A percentile compares a stretch with the other conserved stretches of the same genome.
These are phyloP conservation scores for Sturmia bella DNA, from an alignment of 2,888 invertebrate genomes.

Conservation along the genomic window DNA sequence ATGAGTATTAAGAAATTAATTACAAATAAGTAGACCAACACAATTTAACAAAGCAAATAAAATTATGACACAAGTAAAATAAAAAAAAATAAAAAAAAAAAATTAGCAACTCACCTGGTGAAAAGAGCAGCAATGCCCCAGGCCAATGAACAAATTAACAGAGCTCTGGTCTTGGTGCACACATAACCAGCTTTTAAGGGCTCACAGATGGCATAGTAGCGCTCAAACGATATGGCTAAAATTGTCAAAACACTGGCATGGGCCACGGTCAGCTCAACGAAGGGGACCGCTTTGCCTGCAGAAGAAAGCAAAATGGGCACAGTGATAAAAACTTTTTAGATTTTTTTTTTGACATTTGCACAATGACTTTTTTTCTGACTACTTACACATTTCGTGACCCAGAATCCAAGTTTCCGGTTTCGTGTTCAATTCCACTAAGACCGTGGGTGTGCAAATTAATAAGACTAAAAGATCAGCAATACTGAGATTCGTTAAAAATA, in stretches of 20 bases:
- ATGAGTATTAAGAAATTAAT: constrained; percentile 7
- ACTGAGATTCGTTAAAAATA: constrained; percentile 96
- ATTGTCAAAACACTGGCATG: constrained; percentile 96
- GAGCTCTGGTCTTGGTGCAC: constrained; percentile 92
- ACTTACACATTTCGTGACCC: constrained; percentile 97
- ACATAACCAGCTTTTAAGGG: constrained; percentile 94
- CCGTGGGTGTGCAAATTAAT: constrained; percentile 95
- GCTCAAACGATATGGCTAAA: constrained; percentile 95
- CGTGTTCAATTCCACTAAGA: constrained; percentile 95
- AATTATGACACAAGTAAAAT: neutral
- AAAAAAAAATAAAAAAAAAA: neutral
- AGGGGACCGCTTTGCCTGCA: constrained; percentile 95
- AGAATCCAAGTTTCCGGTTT: constrained; percentile 96
- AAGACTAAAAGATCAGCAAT: constrained; percentile 95
- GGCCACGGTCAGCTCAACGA: constrained; percentile 94
- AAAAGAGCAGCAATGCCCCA: constrained; percentile 93
- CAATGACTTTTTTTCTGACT: constrained; percentile 49
- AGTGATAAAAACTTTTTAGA: neutral
- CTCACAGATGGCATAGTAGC: constrained; percentile 95
- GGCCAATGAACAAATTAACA: constrained; percentile 90
- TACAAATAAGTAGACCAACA: neutral
- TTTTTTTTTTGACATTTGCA: neutral
- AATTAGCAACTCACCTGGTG: constrained; percentile 87
- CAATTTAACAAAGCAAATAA: neutral
- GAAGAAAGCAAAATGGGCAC: neutral